Evolutionary conservation across 2,113 vertebrate species (phyloP), one percentile per base, ranked within the genome.

Genomic region (Cyanocitta stelleri): DNA sequence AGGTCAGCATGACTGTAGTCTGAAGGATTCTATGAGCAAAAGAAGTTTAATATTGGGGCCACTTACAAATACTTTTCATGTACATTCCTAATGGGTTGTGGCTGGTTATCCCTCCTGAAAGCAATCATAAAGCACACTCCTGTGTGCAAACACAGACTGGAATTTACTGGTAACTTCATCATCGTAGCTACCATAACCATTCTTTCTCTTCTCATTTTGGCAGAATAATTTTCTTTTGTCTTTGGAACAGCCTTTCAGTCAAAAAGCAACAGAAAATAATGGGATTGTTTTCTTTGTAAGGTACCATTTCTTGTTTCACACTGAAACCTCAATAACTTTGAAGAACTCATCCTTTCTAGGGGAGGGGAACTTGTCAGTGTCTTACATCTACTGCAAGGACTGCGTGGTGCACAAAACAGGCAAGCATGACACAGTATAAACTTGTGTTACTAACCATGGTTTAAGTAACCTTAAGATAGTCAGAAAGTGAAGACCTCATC

Each of bases 221-320:
- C 16, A 72, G 87, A 75, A 82, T 12, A 41, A 32, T 61, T 78
- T 69, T 76, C 62, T 85, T 91, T 55, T 59, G 20, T 73, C 58
- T 92, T 71, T 83, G 32, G 29, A 90, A 79, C 24, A 94, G 23
- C 6, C 4, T 95, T 85, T 92, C 63, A 32, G 43, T 69, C 46
- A 90, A 95, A 88, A 74, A 68, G 14, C 30, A 90, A 43, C 52
- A 48, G 44, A 90, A 95, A 94, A 96, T 67, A 77, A 66, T 71
- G 32, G 35, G 8, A 59, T 74, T 77, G 6, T 74, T 92, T 74
- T 84, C 54, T 82, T 54, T 44, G 10, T 58, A 48, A 73, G 32
- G 24, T 37, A 51, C 30, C 16, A 37, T 86, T 95, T 83, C 51
- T 72, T 69, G 32, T 43, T 79, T 91, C 62, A 83, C 64, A 72